phyloP scores from a whole-genome alignment of 2,888 invertebrate genomes.

The Folsomia manolachei region DNA sequence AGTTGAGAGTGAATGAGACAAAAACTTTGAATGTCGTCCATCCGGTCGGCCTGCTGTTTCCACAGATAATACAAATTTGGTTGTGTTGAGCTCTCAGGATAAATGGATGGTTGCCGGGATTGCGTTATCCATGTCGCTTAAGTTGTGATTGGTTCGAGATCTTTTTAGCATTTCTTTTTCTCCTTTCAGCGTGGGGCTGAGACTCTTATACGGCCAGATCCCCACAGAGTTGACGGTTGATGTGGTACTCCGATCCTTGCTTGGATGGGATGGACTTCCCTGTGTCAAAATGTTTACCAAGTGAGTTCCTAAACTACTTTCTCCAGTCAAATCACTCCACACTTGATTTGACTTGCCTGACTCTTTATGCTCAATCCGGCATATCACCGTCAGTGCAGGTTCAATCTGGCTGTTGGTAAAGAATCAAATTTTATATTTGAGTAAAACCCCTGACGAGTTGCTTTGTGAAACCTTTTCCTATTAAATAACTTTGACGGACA shows the following conservation, averaged over 20 bases:
- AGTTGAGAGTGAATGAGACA: too few relatives aligned
- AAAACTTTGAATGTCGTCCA: too few relatives aligned
- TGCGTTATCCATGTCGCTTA: background rate
- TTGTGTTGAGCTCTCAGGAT: too few relatives aligned
- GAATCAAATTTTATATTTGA: background rate
- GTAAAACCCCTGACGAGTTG: background rate
- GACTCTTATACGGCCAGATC: constrained; percentile 51
- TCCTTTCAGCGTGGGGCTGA: constrained; percentile 48
- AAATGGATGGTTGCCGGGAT: too few relatives aligned
- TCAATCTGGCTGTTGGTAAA: background rate
- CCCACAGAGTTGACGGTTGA: constrained; percentile 49
- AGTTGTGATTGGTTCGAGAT: too few relatives aligned
- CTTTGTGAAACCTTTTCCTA: too few relatives aligned
- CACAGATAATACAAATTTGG: too few relatives aligned
- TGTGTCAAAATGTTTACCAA: constrained; percentile 50
- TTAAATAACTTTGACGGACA: too few relatives aligned
- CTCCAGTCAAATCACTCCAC: background rate
- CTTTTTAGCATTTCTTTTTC: background rate
- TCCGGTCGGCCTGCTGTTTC: too few relatives aligned
- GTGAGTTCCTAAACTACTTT: constrained; percentile 32
- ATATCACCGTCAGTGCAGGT: too few relatives aligned
- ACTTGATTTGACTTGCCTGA: background rate
- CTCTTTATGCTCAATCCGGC: background rate
- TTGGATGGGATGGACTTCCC: constrained; percentile 51
- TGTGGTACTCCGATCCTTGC: constrained; percentile 48